A percentile compares a stretch with the other conserved stretches of the same genome.
phyloP scores from a whole-genome alignment of 2,113 vertebrate species.

The Tichodroma muraria region DNA sequence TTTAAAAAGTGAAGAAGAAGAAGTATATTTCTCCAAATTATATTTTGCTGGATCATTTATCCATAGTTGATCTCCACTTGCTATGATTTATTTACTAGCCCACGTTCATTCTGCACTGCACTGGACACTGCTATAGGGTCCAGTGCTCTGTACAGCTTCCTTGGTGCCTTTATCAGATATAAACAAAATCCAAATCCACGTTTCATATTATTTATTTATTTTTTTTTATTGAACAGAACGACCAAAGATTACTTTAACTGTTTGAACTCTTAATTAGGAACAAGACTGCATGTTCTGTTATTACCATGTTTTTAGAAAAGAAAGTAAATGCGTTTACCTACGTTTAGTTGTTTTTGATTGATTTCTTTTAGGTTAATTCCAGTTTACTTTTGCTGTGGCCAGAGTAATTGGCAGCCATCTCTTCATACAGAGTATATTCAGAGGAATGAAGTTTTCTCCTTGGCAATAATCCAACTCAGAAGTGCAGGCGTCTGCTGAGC shows the following conservation, averaged over 20 bases:
- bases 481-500: neutral
- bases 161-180: neutral
- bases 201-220: neutral
- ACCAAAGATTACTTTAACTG: neutral
- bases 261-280: neutral
- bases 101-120: neutral
- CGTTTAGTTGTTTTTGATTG: neutral
- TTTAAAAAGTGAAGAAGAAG: neutral
- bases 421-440: neutral
- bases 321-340: neutral
- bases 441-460: neutral
- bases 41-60: neutral
- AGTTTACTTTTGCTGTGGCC: neutral
- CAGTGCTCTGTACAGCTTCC: neutral
- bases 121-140: neutral
- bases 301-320: neutral
- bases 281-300: neutral
- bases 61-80: neutral
- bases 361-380: neutral
- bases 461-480: neutral
- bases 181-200: neutral
- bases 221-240: neutral
- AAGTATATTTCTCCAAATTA: neutral
- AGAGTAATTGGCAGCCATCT: neutral
- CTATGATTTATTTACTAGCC: neutral